A percentile compares a stretch with the other conserved stretches of the same genome.
phyloP scores from a whole-genome alignment of 2,888 invertebrate genomes.

The Eilema griseolum region DNA sequence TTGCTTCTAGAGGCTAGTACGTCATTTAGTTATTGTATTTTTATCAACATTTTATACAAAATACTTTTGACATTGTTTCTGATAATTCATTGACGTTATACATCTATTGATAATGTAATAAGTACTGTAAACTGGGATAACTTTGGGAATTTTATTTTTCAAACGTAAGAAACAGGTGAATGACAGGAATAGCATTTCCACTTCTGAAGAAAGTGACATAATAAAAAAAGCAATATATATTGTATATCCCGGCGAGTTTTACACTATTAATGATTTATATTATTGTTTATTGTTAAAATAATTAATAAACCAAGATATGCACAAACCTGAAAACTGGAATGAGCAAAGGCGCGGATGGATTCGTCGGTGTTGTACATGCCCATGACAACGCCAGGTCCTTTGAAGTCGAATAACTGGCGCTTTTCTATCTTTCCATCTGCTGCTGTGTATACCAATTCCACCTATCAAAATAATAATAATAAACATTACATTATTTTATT shows the following conservation, averaged over 20 bases:
- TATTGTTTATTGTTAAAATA: no score
- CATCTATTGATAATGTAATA: conserved; percentile 1
- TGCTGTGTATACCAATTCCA: conserved; percentile 91
- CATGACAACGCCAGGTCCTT: conserved; percentile 91
- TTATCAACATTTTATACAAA: conserved; percentile 6
- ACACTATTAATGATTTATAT: no score
- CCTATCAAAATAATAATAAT: conserved; percentile 67
- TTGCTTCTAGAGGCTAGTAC: conserved; percentile 15
- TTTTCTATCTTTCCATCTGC: conserved; percentile 87
- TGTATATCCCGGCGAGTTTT: no score
- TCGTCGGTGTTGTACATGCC: conserved; percentile 97
- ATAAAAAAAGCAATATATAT: no score
- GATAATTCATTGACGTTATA: conserved; percentile 15
- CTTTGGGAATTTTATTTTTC: no score
- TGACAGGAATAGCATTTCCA: no score
- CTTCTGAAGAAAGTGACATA: no score
- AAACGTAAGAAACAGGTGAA: no score
- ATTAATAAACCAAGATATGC: no score
- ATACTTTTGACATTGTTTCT: conserved; percentile 9
- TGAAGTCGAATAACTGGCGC: conserved; percentile 90
- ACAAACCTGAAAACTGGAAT: conserved; percentile 93
- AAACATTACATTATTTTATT: background rate
- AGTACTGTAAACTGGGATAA: no score
- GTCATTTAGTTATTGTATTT: conserved; percentile 30
- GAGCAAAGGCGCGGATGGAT: conserved; percentile 93